Conservation (phyloP, 2,888 invertebrate species). For the Lobophora halterata region DNA sequence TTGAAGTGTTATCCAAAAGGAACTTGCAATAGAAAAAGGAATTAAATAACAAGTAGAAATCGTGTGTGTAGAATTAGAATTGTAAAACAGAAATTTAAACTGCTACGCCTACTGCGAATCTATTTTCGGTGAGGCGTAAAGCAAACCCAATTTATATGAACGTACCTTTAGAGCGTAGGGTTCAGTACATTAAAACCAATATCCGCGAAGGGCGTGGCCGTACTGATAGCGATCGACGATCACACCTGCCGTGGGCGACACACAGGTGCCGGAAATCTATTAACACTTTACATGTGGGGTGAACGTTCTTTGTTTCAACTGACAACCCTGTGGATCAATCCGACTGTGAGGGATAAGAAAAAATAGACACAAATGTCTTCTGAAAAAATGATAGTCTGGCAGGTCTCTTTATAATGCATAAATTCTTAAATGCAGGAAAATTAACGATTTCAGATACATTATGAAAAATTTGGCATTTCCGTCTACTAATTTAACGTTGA, state of each 20-base stretch:
- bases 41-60: too few relatives aligned
- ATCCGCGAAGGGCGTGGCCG: constrained; percentile 42
- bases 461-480: too few relatives aligned
- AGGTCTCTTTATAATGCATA: too few relatives aligned
- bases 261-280: constrained; percentile 24
- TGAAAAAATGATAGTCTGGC: too few relatives aligned
- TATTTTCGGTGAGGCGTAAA: constrained; percentile 8
- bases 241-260: constrained; percentile 24
- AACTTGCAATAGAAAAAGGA: too few relatives aligned
- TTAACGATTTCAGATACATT: too few relatives aligned
- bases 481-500: too few relatives aligned
- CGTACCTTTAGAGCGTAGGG: constrained; percentile 6
- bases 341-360: not conserved
- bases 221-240: constrained; percentile 39
- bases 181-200: constrained; percentile 37
- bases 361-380: not conserved
- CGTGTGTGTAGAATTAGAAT: too few relatives aligned
- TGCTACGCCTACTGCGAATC: too few relatives aligned
- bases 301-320: constrained; percentile 23
- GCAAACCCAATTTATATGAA: constrained; percentile 8
- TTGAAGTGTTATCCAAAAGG: too few relatives aligned
- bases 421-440: too few relatives aligned
- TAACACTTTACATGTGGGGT: constrained; percentile 43
- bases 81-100: too few relatives aligned
- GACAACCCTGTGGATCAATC: constrained; percentile 6